These are phyloP conservation scores for Macrotus californicus DNA, from an alignment of 2,113 vertebrate genomes.

Conservation along the genomic window DNA sequence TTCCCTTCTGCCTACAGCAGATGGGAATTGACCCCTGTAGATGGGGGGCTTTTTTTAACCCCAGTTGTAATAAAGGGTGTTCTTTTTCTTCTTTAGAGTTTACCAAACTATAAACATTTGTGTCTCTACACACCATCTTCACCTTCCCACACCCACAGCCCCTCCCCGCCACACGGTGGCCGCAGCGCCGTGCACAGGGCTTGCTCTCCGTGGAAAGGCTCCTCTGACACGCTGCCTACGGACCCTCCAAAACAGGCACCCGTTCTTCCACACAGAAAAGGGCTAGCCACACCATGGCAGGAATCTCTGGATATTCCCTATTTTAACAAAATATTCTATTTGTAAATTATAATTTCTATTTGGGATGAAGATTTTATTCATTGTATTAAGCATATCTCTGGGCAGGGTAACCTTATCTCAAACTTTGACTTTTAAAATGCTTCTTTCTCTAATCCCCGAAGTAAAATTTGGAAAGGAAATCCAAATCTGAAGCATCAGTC, in stretches of 20 bases:
- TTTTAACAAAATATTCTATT: constrained; percentile 27
- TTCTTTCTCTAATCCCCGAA: neutral
- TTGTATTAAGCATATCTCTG: constrained; percentile 5
- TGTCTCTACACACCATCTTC: constrained; percentile 32
- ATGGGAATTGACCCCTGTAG: constrained; percentile 67
- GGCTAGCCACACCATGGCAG: constrained; percentile 61
- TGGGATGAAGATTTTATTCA: constrained; percentile 38
- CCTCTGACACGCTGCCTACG: neutral
- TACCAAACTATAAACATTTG: constrained; percentile 73
- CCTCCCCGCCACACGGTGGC: neutral
- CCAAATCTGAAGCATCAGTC: neutral
- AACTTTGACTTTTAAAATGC: constrained; percentile 23
- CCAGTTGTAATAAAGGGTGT: constrained; percentile 67
- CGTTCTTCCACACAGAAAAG: constrained; percentile 64
- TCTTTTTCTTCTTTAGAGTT: constrained; percentile 66
- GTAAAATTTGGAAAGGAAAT: constrained; percentile 44
- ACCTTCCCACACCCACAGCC: neutral
- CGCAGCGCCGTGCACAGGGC: neutral
- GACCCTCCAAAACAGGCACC: constrained; percentile 34
- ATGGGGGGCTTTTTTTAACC: constrained; percentile 67
- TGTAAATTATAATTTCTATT: constrained; percentile 43
- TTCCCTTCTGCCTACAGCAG: constrained; percentile 68
- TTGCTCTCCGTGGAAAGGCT: neutral
- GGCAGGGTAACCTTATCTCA: constrained; percentile 46
- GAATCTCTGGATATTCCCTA: constrained; percentile 51